These are phyloP conservation scores for Nipponia nippon DNA, from an alignment of 2,113 vertebrate species.

Conservation along the genomic window DNA sequence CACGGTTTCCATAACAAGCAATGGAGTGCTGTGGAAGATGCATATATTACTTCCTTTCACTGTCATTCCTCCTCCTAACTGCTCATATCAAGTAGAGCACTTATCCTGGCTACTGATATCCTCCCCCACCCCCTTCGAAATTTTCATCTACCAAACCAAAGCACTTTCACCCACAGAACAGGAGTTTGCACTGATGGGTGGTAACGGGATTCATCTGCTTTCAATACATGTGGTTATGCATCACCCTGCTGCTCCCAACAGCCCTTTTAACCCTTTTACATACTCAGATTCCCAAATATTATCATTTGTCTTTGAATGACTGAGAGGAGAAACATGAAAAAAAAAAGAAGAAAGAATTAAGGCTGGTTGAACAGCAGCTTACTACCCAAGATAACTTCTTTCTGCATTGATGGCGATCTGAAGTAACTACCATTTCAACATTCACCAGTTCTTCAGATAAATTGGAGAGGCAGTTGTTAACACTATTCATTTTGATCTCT, in stretches of 20 bases:
- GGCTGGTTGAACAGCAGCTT: not conserved
- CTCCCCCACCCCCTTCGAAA: not conserved
- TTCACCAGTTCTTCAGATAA: not conserved
- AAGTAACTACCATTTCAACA: not conserved
- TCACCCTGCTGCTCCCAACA: not conserved
- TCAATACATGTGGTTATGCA: not conserved
- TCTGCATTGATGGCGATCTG: not conserved
- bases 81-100: not conserved
- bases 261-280: not conserved
- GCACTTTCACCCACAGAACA: not conserved
- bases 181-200: not conserved
- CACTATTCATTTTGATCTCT: not conserved
- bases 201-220: not conserved
- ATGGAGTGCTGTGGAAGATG: not conserved
- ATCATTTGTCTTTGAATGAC: not conserved
- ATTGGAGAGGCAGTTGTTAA: not conserved
- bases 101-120: not conserved
- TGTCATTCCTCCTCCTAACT: constrained; percentile 25
- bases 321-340: not conserved
- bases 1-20: constrained; percentile 33
- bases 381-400: not conserved
- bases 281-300: not conserved
- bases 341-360: not conserved
- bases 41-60: not conserved
- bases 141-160: not conserved